phyloP scores from a whole-genome alignment of 2,888 invertebrate species.

The Ormyrus nitidulus region DNA sequence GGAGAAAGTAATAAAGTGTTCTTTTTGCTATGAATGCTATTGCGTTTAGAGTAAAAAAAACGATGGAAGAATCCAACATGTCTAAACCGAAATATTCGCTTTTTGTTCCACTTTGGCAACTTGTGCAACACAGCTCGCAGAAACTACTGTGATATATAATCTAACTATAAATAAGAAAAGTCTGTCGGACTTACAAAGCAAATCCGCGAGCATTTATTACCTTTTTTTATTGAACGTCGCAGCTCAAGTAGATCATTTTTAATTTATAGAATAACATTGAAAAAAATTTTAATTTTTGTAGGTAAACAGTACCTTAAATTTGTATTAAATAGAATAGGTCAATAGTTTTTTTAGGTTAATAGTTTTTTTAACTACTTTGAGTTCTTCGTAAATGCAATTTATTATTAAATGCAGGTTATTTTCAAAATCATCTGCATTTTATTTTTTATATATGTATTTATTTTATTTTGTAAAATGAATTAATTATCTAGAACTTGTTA shows the following conservation, averaged over 20 bases:
- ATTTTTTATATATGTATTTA: no score
- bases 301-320: neutral
- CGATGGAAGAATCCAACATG: no score
- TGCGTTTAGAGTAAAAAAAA: no score
- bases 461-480: no score
- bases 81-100: neutral
- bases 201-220: neutral
- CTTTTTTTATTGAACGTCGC: neutral
- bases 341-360: no score
- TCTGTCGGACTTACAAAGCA: neutral
- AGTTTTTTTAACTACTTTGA: no score
- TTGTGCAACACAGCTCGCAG: constrained; percentile 1
- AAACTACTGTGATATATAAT: constrained; percentile 23
- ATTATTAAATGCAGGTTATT: no score
- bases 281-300: neutral
- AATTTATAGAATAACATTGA: neutral
- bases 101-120: neutral
- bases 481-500: no score
- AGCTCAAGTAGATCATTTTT: neutral
- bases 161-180: constrained; percentile 13
- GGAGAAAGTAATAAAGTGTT: no score
- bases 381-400: no score
- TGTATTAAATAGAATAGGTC: neutral
- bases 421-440: no score
- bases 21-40: no score